Evolutionary conservation across 2,888 invertebrate genomes (phyloP), one percentile per base, ranked within the genome.

Genomic region (Ditylenchus weischeri): DNA sequence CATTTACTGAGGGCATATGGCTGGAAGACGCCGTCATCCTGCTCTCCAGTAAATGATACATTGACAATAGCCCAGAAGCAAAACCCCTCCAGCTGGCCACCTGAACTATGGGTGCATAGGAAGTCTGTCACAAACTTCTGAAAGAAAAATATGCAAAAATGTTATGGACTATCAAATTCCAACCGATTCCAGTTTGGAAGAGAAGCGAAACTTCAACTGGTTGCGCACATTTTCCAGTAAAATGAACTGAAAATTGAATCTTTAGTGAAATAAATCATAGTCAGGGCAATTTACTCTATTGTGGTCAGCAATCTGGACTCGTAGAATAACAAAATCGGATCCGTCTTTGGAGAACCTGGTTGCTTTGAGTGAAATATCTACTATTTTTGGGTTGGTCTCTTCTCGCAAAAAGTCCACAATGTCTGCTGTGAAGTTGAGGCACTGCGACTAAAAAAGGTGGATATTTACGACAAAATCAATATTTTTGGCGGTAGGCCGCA

Each of bases 1-100:
- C 69, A 68, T 62, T 64, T 70, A 59, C 43, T 69, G 54, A 68
- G 21, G 18, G 69, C 48, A 61, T 68, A 68, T 13, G 68, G 68
- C 21, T 68, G 68, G 21, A 59, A 59, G n/a, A 36, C 13, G 36
- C 19, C 43, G 8, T 35, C 59, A 1, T 38, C 59, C 19, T 59
- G 36, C 1, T 19, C 19, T 36, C 38, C 36, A 19, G 21, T 59
- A n/a, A 59, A 59, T 13, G 65, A 19, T 48, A 57, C 68, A 48
- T 59, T 66, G 21, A 67, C 49, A 38, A 59, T 57, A 1, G 61
- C 59, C 68, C 68, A 68, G 18, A 68, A 36, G 49, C 66, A 66
- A 47, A 23, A 59, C 15, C 54, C 50, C 29, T 54, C 21, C 8
- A 36, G 10, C 23, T 36, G 57, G 51, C 29, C 19, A 29, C 47